Conservation (phyloP, 2,113 vertebrate species). For the Centropristis striata region DNA sequence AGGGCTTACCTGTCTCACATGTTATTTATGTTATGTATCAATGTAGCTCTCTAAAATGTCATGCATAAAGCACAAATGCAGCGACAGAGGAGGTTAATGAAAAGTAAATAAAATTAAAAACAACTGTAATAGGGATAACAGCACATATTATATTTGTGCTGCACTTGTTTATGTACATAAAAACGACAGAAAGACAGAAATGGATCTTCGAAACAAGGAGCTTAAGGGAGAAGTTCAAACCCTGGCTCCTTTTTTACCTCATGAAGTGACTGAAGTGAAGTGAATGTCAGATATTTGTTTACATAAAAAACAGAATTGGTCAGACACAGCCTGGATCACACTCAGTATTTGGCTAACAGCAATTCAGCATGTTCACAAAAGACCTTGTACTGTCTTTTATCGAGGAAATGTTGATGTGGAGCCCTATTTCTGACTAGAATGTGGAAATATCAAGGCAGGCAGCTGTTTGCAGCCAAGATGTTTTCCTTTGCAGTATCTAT, state of each 20-base stretch:
- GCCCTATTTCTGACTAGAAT: neutral
- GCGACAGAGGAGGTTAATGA: neutral
- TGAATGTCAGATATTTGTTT: neutral
- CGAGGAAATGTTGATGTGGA: conserved; percentile 2
- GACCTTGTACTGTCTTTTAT: neutral
- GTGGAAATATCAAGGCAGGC: conserved; percentile 1
- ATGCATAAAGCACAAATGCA: neutral
- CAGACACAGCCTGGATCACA: neutral
- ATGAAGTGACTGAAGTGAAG: neutral
- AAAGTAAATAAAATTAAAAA: neutral
- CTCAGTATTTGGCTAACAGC: neutral
- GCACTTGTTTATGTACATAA: no score
- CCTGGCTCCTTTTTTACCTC: neutral
- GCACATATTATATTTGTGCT: no score
- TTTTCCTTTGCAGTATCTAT: conserved; percentile 39
- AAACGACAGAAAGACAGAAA: no score
- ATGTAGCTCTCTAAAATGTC: neutral
- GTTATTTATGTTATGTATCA: neutral
- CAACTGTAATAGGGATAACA: neutral
- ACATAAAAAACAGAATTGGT: neutral
- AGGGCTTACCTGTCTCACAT: neutral
- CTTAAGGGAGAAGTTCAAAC: neutral
- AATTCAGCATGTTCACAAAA: conserved; percentile 19
- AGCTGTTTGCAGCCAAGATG: conserved; percentile 13
- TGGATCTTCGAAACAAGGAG: no score